phyloP scores from a whole-genome alignment of 1,140 invertebrate species.

The Drosophila aff. region DNA sequence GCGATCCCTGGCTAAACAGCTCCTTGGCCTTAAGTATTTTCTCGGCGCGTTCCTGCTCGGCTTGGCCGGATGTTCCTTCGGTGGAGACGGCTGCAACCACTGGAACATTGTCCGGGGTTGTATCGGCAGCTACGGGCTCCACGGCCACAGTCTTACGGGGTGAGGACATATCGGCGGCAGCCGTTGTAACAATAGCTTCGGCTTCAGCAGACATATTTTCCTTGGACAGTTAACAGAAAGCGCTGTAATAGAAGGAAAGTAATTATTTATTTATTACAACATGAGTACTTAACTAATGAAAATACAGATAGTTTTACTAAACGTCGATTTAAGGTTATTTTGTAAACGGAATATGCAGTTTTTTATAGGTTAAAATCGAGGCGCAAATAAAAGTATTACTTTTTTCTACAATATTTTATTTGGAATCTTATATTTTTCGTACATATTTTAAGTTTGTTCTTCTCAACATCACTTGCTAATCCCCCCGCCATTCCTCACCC shows the following conservation, averaged over 20 bases:
- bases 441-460: neutral
- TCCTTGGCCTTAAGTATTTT: conserved; percentile 81
- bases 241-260: conserved; percentile 1
- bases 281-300: neutral
- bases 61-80: conserved; percentile 20
- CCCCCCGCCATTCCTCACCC: conserved; percentile 17
- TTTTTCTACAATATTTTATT: neutral
- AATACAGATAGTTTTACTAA: neutral
- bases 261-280: neutral
- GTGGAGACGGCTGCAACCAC: conserved; percentile 17
- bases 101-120: conserved; percentile 56
- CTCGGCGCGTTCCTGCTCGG: conserved; percentile 61
- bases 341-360: neutral
- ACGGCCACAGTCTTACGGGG: conserved; percentile 44
- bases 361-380: neutral
- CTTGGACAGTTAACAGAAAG: conserved; percentile 5
- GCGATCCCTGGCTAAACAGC: conserved; percentile 88
- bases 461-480: conserved; percentile 1
- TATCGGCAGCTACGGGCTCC: conserved; percentile 62
- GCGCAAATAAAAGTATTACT: neutral
- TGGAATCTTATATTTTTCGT: neutral
- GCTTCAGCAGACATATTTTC: conserved; percentile 74
- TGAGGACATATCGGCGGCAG: conserved; percentile 55
- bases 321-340: too few relatives aligned
- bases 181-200: conserved; percentile 69